Evolutionary conservation across 2,888 invertebrate genomes (phyloP), one percentile per base, ranked within the genome.

Genomic region (Anthrax anthrax): DNA sequence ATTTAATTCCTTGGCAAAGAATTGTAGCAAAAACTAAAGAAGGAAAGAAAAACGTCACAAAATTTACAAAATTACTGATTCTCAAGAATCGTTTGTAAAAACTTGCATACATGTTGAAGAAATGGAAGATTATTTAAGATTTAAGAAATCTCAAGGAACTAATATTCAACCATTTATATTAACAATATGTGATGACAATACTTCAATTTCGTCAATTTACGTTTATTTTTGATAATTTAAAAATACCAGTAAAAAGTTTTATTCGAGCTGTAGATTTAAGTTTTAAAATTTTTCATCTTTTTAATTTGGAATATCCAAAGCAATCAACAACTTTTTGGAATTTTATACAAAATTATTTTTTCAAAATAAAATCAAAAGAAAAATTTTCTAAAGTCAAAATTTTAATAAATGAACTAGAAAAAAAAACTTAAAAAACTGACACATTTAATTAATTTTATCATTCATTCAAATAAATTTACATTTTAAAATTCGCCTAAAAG

Each of bases 211-310:
- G 13, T 19, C 46, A 34, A 40, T 39, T 37, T 42, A 37, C 16
- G 42, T 46, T 37, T 44, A 44, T n/a, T 42, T 37, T 45, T 38
- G 48, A 48, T 36, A 32, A 23, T 16, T 23, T 39, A 3, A 42
- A 32, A 44, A 41, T 42, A 6, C 36, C 42, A 37, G 18, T 19
- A 2, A n/a, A 40, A 37, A 40, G 13, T 14, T 41, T 32, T 36
- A 23, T 34, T 16, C 29, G 34, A 37, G 46, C 48, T 17, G 38
- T 48, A 8, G 45, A 48, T 39, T 19, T 42, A 13, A 42, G 48
- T 37, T 48, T 48, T 36, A 44, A 48, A 48, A 44, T 41, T 18
- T 45, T 45, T 39, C 42, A 48, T 32, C 19, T 45, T 12, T 42
- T 45, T 27, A 29, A 48, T 27, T 43, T 42, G 39, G 13, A 45